These are phyloP conservation scores for Lates japonicus DNA, from an alignment of 2,797 vertebrate species.

Conservation along the genomic window DNA sequence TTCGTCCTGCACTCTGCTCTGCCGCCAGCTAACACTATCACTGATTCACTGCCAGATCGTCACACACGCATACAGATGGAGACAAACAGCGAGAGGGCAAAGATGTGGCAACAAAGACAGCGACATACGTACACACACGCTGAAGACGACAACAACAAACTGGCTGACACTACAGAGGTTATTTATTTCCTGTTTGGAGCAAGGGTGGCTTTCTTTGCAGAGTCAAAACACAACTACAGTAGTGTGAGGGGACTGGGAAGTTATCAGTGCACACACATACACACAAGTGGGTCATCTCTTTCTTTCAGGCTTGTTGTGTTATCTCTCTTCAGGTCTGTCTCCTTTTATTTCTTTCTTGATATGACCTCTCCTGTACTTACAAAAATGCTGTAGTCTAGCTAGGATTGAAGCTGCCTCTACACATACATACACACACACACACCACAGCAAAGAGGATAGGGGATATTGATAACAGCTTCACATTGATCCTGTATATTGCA, in stretches of 20 bases:
- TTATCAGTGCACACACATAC: conserved; percentile 58
- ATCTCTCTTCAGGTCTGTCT: conserved; percentile 77
- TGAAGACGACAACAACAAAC: conserved; percentile 69
- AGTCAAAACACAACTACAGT: conserved; percentile 85
- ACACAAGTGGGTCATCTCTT: conserved; percentile 54
- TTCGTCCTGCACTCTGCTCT: conserved; percentile 61
- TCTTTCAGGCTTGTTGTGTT: conserved; percentile 64
- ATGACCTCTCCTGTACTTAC: conserved; percentile 59
- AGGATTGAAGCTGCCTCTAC: conserved; percentile 43
- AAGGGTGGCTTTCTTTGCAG: conserved; percentile 73
- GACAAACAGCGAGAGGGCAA: conserved; percentile 43
- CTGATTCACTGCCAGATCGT: conserved; percentile 70
- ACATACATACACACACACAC: conserved; percentile 15
- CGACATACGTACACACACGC: not conserved
- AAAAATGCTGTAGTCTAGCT: conserved; percentile 82
- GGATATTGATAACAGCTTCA: conserved; percentile 74
- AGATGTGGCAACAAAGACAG: conserved; percentile 58
- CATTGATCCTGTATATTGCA: conserved; percentile 73
- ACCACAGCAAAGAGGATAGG: conserved; percentile 54
- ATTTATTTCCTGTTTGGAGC: conserved; percentile 62
- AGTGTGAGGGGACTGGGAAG: conserved; percentile 57
- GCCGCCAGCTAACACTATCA: conserved; percentile 75
- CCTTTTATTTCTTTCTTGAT: conserved; percentile 71
- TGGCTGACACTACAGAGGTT: conserved; percentile 44
- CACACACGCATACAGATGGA: conserved; percentile 38